A percentile compares a stretch with the other conserved stretches of the same genome.
Conservation (phyloP, 2,888 invertebrate genomes). For the Pinctada fucata region DNA sequence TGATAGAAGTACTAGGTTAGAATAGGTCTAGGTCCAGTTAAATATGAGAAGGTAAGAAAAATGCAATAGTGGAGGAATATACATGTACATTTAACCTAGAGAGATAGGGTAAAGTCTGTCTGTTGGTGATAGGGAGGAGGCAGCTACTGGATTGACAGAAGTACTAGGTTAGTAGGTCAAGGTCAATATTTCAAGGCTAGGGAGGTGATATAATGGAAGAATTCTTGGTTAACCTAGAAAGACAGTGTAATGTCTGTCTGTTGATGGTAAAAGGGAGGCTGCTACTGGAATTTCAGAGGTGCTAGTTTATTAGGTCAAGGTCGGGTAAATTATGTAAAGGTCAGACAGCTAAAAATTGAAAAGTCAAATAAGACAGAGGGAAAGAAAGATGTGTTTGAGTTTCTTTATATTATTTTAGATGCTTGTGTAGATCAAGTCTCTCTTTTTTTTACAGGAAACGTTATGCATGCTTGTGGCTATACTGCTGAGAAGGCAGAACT, state of each 20-base stretch:
- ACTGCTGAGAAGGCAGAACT: slow-evolving; percentile 41
- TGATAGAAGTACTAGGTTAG: slow-evolving; percentile 45
- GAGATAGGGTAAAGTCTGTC: slow-evolving; percentile 7
- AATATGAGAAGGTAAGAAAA: slow-evolving; percentile 10
- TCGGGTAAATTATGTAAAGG: too few relatives aligned
- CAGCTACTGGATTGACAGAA: slow-evolving; percentile 41
- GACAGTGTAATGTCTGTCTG: slow-evolving; percentile 38
- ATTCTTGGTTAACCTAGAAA: too few relatives aligned
- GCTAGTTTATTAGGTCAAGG: too few relatives aligned
- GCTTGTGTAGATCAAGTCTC: too few relatives aligned
- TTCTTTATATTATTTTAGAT: too few relatives aligned
- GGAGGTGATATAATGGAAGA: too few relatives aligned
- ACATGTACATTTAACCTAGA: slow-evolving; percentile 23
- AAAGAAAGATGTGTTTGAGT: too few relatives aligned
- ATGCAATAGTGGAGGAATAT: slow-evolving; percentile 36
- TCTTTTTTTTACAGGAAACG: slow-evolving; percentile 39
- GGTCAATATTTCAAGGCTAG: too few relatives aligned
- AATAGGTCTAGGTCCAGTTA: background rate
- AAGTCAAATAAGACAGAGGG: too few relatives aligned
- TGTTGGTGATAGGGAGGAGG: slow-evolving; percentile 49
- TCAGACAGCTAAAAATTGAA: too few relatives aligned
- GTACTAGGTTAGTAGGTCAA: slow-evolving; percentile 35
- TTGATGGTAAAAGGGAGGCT: slow-evolving; percentile 48
- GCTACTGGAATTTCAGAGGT: slow-evolving; percentile 40
- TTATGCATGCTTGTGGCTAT: slow-evolving; percentile 43